Base-by-base conservation (phyloP, 1,140 invertebrate species). In the Antheraea pernyi region DNA sequence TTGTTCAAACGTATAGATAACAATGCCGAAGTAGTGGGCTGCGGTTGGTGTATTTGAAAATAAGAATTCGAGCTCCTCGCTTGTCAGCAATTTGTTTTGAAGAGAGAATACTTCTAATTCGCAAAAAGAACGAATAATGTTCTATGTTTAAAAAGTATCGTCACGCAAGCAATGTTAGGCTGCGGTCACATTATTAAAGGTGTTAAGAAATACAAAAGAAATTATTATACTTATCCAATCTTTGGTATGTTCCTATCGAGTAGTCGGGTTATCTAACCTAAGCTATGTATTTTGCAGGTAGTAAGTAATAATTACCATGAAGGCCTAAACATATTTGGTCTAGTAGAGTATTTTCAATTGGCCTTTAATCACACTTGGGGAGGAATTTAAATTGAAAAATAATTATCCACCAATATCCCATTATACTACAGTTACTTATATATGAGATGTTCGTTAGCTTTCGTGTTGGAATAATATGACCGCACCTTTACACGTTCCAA, bases 1-100 rank as follows among this genome's bases (percentile, higher is more conserved):
- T 53, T 4, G 6, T 5, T 16, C 9, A 30, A 58, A 46, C 61
- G 62, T 71, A 72, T 58, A 61, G 22, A 30, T 60, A 7, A 11
- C 42, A 70, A 75, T 58, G 71, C 59, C 16, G 65, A 74, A 37
- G 46, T 70, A 59, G 66, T 76, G 65, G 72, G 74, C 69, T 80
- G 77, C 77, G 81, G 82, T 83, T 85, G 77, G 76, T 79, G 77
- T 76, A 89, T 88, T 84, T 85, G 83, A 65, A 65, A 65, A 65
- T 65, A 65, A 87, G 60, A 87, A 88, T 87, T 82, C 72, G 76
- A 88, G 86, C 83, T 83, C 88, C 86, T 81, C 83, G 83, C 83
- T 86, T 91, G 89, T 89, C 89, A 91, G 89, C 89, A 91, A 91
- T 91, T 91, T 90, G 86, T 91, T 90, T 91, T 91, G 86, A 88